Base-by-base conservation (phyloP, 1,140 invertebrate genomes). In the Idris sp. region DNA sequence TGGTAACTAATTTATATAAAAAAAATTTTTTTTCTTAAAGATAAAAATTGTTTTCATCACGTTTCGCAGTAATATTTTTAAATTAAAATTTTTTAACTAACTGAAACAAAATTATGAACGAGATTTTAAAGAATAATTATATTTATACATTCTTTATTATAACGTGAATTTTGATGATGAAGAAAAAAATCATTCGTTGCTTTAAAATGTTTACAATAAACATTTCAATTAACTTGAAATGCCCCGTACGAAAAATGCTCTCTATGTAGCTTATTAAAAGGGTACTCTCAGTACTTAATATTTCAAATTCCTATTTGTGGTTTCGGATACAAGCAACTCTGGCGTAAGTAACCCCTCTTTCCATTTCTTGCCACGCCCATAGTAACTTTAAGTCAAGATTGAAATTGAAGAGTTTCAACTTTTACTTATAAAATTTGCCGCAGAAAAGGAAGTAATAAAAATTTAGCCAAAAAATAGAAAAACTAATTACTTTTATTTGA, bases 291-390 rank as follows among this genome's bases (percentile, higher is more conserved):
- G 46, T 36, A n/a, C 13, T 51, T 38, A 3, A 51, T 38, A 36
- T 36, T 51, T 38, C 13, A 36, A 26, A 38, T 51, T 51, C 11
- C 33, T 26, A 51, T 51, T 51, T 51, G 31, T 25, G 46, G 31
- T 36, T 51, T 51, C 18, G 9, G 19, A 26, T 51, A 51, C 31
- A 35, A 26, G 0, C 26, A 38, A 19, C 33, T 51, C 13, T 38
- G 26, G 19, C 26, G 19, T 38, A 26, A 51, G 9, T 33, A 33
- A 38, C 19, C 19, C 33, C 11, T 36, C 19, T 26, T 36, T 51
- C 13, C 25, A 10, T 28, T 53, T 28, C 35, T 18, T 16, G 6
- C 35, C 35, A 28, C 19, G 35, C 35, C 35, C 49, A 9, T 40
- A 22, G 0, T 13, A 40, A 53, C 11, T 6, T n/a, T 22, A 22